A percentile compares a stretch with the other conserved stretches of the same genome.
Conservation (phyloP, 2,797 vertebrate genomes). For the Garrulus glandarius region DNA sequence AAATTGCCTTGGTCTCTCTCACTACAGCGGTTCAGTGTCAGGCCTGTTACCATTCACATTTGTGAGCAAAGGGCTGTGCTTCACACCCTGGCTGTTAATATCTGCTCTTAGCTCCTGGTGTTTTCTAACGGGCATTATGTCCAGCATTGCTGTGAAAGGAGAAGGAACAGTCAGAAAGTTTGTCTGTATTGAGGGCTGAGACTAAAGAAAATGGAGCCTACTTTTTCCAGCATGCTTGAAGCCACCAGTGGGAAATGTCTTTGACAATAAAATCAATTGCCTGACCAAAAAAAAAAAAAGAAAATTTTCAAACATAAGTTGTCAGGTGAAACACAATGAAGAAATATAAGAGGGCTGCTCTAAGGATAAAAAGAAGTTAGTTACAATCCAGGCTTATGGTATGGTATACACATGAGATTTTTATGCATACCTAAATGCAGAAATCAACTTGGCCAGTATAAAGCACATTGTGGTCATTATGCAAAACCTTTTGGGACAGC, state of each 20-base stretch:
- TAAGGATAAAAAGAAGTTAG: background rate
- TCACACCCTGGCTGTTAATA: background rate
- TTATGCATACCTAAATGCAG: background rate
- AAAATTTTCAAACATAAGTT: background rate
- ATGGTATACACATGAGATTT: background rate
- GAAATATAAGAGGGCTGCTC: background rate
- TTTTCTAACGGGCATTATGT: background rate
- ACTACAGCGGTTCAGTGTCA: background rate
- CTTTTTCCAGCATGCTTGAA: background rate
- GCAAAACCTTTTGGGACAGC: background rate
- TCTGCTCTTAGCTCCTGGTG: background rate
- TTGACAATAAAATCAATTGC: background rate
- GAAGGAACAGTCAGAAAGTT: background rate
- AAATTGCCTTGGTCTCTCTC: background rate
- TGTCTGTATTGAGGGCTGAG: background rate
- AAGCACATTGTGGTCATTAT: background rate
- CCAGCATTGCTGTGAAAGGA: background rate
- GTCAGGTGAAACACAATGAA: background rate
- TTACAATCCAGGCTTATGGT: background rate
- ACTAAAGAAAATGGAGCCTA: background rate
- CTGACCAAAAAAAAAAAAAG: background rate
- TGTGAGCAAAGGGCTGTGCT: background rate
- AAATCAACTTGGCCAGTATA: background rate
- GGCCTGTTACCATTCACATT: background rate
- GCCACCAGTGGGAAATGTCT: rapidly evolving